Base-by-base conservation (phyloP, 30 jellyfish, hydroid and myxozoan species). In the Morbakka virulenta region DNA sequence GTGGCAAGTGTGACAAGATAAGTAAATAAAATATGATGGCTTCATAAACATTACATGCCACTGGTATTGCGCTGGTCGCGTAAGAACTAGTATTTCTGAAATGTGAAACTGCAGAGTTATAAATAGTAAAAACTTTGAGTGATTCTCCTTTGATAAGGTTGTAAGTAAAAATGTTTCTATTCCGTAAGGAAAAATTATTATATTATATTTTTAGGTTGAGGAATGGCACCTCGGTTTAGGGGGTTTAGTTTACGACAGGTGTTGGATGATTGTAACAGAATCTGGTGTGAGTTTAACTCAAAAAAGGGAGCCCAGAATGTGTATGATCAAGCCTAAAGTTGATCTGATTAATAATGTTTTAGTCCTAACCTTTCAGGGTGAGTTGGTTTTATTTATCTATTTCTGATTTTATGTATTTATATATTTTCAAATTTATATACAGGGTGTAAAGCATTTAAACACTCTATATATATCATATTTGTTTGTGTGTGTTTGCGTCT, bases 211-310 rank as follows among this genome's bases (percentile, higher is more conserved):
- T 4, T 47, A 77, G 88, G 88, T 41, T 2, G 47, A 62, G 1
- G 32, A 50, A 30, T 79, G 89, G 89, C 21, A 41, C 74, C 11
- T 79, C 25, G 3, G 76, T 29, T 81, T 65, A 27, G 67, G 32
- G 36, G 89, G 89, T n/a, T 64, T 79, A 1, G 64, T 79, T 14
- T 79, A 79, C 65, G 89, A 79, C 35, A 67, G 89, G 35, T 81
- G 67, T 27, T 79, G 89, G 89, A 79, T 79, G 89, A 65, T 79
- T 0, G 63, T 79, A 1, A 32, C 81, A 41, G 89, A 79, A 51
- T 66, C 30, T 49, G 89, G 89, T 14, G 36, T 74, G 20, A 76
- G 66, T 0, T 14, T 79, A 29, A 79, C 89, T 0, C 89, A 79
- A 67, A 79, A 79, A 67, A 64, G 35, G 32, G 89, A 79, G 12